Base-by-base conservation (phyloP, 1,140 invertebrate genomes). In the Cherax destructor region DNA sequence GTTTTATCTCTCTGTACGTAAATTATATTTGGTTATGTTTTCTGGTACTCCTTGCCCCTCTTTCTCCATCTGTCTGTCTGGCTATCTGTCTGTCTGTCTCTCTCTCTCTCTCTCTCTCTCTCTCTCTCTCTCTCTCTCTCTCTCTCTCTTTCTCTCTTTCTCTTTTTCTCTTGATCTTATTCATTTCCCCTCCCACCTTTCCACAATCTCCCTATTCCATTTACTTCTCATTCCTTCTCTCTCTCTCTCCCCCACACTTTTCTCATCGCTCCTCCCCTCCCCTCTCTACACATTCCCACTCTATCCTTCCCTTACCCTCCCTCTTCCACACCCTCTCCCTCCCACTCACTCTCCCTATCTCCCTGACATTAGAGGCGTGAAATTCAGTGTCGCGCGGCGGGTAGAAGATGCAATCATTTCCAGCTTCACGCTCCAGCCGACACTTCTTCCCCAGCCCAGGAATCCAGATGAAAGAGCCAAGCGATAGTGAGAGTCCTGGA, bases 321-420 rank as follows among this genome's bases (percentile, higher is more conserved):
- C 77, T 56, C 50, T 79, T 16, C 16, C 47, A 16, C 77, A 9
- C 50, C n/a, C 49, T 21, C 78, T 80, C 78, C 11, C 52, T 30
- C 78, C 21, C 21, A 30, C 69, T 74, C 69, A 16, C 69, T n/a
- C 69, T 9, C n/a, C 69, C 30, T 65, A 61, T 16, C 13, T n/a
- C 69, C n/a, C 83, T 49, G 59, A 47, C 83, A 85, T 85, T 85
- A 74, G 83, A 50, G 69, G 83, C 83, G 83, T 76, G 83, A 85
- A 85, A 85, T 85, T 74, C 83, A 74, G 83, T 74, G 83, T 85
- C 83, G 61, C 69, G 83, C 18, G 61, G 83, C 69, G 65, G 83
- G 83, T 50, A 81, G 83, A 74, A 85, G 83, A 85, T 85, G 83
- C 83, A 50, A 85, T 85, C 83, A 85, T 85, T 85, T 84, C 83